Percentiles rank a stretch among this genome's conserved stretches.
phyloP scores from a whole-genome alignment of 2,797 vertebrate species.

The Margarornis squamiger region DNA sequence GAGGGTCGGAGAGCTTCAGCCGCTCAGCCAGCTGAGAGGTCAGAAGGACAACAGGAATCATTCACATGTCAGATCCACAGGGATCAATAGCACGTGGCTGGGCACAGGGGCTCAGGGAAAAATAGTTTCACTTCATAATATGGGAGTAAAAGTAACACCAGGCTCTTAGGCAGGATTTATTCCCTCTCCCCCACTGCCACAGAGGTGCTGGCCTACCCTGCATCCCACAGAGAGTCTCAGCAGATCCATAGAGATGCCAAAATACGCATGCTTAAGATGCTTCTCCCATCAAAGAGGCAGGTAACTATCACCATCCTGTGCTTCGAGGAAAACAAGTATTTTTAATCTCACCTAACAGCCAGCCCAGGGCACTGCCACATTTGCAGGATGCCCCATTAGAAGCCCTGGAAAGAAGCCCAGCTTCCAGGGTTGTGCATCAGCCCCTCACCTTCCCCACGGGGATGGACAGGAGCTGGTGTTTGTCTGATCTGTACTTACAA shows the following conservation, averaged over 20 bases:
- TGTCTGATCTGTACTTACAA: not conserved
- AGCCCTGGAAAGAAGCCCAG: not conserved
- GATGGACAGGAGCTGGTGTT: not conserved
- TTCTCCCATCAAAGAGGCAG: not conserved
- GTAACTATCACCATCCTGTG: not conserved
- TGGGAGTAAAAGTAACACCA: fast-evolving
- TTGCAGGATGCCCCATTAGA: not conserved
- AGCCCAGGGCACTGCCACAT: not conserved
- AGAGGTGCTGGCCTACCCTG: not conserved
- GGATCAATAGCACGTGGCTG: fast-evolving
- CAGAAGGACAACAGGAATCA: not conserved
- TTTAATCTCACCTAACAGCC: not conserved
- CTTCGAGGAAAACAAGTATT: not conserved
- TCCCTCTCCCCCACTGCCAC: not conserved
- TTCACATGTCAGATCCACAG: not conserved
- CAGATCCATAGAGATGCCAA: not conserved
- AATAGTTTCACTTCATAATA: fast-evolving
- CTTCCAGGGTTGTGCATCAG: not conserved
- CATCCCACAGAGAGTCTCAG: not conserved
- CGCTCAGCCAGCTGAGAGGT: slow-evolving; percentile 83
- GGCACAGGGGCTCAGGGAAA: fast-evolving
- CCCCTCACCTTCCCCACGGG: not conserved
- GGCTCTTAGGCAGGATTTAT: not conserved
- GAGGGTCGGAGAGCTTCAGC: slow-evolving; percentile 82
- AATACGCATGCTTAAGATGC: not conserved